Base-by-base conservation (phyloP, 2,797 vertebrate species). In the Sebastes cheni region DNA sequence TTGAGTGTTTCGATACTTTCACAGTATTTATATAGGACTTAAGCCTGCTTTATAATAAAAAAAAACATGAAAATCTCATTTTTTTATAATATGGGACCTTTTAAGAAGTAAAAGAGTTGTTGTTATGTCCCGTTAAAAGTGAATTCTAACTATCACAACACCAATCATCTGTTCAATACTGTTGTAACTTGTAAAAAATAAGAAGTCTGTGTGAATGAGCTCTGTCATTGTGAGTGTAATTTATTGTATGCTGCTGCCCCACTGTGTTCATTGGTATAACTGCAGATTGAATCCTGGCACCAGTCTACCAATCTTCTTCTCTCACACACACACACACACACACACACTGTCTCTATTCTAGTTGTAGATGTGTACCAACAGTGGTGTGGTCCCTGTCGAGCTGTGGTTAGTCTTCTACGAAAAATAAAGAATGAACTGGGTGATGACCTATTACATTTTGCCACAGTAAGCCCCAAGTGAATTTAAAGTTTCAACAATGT, bases 371-470 rank as follows among this genome's bases (percentile, higher is more conserved):
- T 96, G 16, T 97, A 97, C 88, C 98, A 99, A 81, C 95, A 95
- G 76, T 99, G 99, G 98, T 99, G 98, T 73, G 99, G 99, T 23
- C 97, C 97, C 22, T 99, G 98, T 88, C 96, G 96, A 81, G 94
- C 97, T 8, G 96, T 97, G 46, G 93, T 97, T 67, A 97, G 96
- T 84, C 96, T 99, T 55, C 97, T 99, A 58, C 94, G 95, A 86
- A 99, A 97, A 94, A 95, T 99, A 75, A 98, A 97, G 92, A 97
- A 97, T 2, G 97, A 99, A 86, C 87, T 96, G 73, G 96, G 95
- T 42, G 95, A 96, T 67, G 94, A 98, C 75, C 93, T 96, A 9
- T 95, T 99, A 78, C 97, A 97, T 88, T 99, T 99, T 86, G 97
- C 97, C 78, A 94, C 95, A 88, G 99, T 99, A 96, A 97, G 96